phyloP scores from a whole-genome alignment of 2,888 invertebrate species.

The Aphrophora alni region DNA sequence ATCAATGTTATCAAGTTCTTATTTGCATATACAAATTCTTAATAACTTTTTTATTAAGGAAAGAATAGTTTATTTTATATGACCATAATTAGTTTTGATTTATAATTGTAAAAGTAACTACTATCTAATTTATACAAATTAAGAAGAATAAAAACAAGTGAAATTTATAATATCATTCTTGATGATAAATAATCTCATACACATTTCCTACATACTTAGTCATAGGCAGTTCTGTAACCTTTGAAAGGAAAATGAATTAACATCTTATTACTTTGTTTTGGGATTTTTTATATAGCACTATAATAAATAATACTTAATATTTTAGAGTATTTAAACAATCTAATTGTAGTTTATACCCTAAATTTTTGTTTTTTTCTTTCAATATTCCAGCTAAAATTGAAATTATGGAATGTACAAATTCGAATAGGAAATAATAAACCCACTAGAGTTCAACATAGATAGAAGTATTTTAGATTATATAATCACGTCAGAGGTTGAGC shows the following conservation, averaged over 20 bases:
- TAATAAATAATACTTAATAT: neutral
- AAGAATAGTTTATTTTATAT: too few relatives aligned
- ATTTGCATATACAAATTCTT: too few relatives aligned
- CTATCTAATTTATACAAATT: too few relatives aligned
- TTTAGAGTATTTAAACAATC: neutral
- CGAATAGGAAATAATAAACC: neutral
- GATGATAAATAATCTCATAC: too few relatives aligned
- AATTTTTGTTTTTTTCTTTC: neutral
- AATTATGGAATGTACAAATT: neutral
- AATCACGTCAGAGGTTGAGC: conserved; percentile 13
- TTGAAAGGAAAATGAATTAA: neutral
- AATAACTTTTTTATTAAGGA: too few relatives aligned
- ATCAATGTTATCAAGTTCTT: too few relatives aligned
- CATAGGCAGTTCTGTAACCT: neutral
- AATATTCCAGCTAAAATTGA: neutral
- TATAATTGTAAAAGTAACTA: too few relatives aligned
- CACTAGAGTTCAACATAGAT: neutral
- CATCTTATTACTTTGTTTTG: neutral
- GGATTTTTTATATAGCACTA: neutral
- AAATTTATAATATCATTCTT: too few relatives aligned
- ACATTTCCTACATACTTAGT: neutral
- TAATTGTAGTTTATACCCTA: neutral
- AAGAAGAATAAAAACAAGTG: too few relatives aligned
- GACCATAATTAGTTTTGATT: too few relatives aligned
- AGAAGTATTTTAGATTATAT: neutral